A percentile compares a stretch with the other conserved stretches of the same genome.
phyloP scores from a whole-genome alignment of 2,113 vertebrate genomes.

The Grammomys dolichurus region DNA sequence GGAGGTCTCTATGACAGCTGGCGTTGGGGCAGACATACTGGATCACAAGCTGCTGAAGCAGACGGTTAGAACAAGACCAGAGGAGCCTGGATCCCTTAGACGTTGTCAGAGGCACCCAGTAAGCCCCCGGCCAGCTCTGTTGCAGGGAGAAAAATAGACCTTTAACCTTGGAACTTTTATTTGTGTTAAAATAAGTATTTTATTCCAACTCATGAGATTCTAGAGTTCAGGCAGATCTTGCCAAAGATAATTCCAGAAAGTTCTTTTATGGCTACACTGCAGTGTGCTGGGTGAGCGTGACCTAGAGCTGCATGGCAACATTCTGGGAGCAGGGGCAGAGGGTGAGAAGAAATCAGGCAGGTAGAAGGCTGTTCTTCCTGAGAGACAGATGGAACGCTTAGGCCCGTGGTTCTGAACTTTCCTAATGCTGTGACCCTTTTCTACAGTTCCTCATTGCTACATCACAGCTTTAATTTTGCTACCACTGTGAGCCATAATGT shows the following conservation, averaged over 20 bases:
- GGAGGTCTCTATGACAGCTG: not conserved
- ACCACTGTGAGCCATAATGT: not conserved
- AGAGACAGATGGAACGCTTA: not conserved
- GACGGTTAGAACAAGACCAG: not conserved
- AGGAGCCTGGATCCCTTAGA: not conserved
- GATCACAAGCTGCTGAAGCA: not conserved
- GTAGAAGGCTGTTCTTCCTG: fast-evolving
- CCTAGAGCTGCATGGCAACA: not conserved
- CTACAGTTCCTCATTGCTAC: not conserved
- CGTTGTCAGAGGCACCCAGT: fast-evolving
- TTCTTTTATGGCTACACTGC: not conserved
- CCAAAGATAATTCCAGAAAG: not conserved
- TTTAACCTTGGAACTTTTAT: not conserved
- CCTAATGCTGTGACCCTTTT: not conserved
- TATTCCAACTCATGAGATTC: not conserved
- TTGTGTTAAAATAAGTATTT: not conserved
- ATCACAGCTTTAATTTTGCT: not conserved
- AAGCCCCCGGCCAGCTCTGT: not conserved
- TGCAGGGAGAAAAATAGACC: not conserved
- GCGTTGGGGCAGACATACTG: not conserved
- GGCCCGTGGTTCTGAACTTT: not conserved
- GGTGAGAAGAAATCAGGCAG: too few relatives aligned
- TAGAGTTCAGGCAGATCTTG: not conserved
- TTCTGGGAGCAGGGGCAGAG: not conserved
- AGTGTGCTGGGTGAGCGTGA: not conserved